These are phyloP conservation scores for Gastrophysa polygoni DNA, from an alignment of 2,888 invertebrate species.

Conservation along the genomic window DNA sequence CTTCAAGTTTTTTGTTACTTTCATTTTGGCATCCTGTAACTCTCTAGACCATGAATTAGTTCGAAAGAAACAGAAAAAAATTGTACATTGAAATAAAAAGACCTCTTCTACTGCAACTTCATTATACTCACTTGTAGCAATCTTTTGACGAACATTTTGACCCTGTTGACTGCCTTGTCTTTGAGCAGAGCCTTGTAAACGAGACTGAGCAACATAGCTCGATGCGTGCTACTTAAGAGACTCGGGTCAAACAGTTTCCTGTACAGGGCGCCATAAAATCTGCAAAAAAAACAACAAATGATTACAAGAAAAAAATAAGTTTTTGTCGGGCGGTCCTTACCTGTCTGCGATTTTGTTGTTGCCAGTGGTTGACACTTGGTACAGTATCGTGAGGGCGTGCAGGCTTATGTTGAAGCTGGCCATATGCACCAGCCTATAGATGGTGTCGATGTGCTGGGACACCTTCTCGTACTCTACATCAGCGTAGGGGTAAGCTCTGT, in stretches of 20 bases:
- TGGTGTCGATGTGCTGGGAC: constrained; percentile 71
- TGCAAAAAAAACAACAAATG: constrained; percentile 47
- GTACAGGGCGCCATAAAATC: constrained; percentile 89
- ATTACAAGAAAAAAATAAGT: no score
- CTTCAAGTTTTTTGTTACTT: no score
- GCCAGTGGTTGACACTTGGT: constrained; percentile 66
- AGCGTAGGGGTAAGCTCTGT: constrained; percentile 84
- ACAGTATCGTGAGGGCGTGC: constrained; percentile 65
- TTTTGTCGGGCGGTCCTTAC: no score
- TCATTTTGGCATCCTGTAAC: no score
- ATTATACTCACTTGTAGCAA: constrained; percentile 67
- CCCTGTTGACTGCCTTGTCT: constrained; percentile 74
- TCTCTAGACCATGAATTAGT: no score
- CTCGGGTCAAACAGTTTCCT: constrained; percentile 81
- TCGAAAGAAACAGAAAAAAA: constrained; percentile 31
- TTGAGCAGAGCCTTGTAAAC: constrained; percentile 83
- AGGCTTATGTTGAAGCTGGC: constrained; percentile 74
- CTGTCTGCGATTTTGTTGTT: constrained; percentile 63
- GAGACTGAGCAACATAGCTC: constrained; percentile 84
- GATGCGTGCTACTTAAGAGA: constrained; percentile 70
- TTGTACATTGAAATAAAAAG: no score
- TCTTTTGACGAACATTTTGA: constrained; percentile 86
- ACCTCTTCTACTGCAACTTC: no score
- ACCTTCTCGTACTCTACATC: constrained; percentile 66
- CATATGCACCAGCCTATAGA: constrained; percentile 82